phyloP scores from a whole-genome alignment of 1,140 invertebrate species.

The Drosophila pectinifera region DNA sequence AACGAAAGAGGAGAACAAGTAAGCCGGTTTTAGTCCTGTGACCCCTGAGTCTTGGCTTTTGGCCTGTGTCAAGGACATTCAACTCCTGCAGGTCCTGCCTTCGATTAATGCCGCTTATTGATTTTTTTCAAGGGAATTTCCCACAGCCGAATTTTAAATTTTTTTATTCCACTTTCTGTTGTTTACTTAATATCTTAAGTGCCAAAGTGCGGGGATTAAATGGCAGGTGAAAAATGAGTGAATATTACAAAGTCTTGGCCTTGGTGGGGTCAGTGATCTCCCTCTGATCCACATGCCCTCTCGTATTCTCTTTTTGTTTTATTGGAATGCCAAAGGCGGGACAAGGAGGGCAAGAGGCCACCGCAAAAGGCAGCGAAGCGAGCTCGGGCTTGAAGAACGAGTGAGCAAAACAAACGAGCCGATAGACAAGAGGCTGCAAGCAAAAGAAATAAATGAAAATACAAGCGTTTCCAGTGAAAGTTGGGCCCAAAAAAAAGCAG shows the following conservation, averaged over 20 bases:
- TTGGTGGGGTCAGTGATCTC: constrained; percentile 33
- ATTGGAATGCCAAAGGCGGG: constrained; percentile 4
- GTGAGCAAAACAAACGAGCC: constrained; percentile 50
- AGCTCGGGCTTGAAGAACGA: constrained; percentile 27
- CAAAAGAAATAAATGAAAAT: constrained; percentile 3
- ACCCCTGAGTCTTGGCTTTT: constrained; percentile 32
- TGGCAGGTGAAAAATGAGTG: constrained; percentile 29
- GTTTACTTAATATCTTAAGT: not conserved
- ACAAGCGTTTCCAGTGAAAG: constrained; percentile 66
- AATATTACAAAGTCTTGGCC: constrained; percentile 27
- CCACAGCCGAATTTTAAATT: not conserved
- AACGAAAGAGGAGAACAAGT: not conserved
- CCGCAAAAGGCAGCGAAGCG: constrained; percentile 29
- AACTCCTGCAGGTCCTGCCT: constrained; percentile 31
- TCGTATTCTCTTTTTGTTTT: not conserved
- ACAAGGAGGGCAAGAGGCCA: constrained; percentile 2
- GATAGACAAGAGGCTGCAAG: constrained; percentile 41
- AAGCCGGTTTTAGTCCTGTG: constrained; percentile 36
- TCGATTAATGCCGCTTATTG: constrained; percentile 45
- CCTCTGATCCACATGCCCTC: not conserved
- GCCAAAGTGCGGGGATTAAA: constrained; percentile 21
- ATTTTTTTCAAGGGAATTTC: constrained; percentile 34
- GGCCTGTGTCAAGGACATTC: constrained; percentile 71
- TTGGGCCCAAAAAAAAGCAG: constrained; percentile 38
- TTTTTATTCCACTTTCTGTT: constrained; percentile 10